Percentiles rank a stretch among this genome's conserved stretches.
Conservation (phyloP, 2,888 invertebrate species). For the Ernsta delagoae region DNA sequence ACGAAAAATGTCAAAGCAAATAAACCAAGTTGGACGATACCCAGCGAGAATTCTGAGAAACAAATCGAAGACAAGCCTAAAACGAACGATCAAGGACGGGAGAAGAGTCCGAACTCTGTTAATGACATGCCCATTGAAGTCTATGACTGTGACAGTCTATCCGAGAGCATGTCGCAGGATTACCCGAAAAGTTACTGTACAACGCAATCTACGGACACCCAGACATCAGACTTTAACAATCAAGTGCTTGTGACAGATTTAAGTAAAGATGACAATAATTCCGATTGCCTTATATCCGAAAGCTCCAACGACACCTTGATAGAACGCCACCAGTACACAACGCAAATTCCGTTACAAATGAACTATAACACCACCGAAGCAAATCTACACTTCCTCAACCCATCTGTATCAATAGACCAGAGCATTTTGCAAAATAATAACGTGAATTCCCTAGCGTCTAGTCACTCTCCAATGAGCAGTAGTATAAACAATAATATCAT, state of each 20-base stretch:
- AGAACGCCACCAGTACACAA: constrained; percentile 63
- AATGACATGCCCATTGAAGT: constrained; percentile 74
- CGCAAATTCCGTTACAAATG: constrained; percentile 62
- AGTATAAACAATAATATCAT: constrained; percentile 70
- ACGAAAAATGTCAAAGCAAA: constrained; percentile 57
- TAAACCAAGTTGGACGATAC: constrained; percentile 77
- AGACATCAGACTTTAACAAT: constrained; percentile 55
- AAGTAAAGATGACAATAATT: constrained; percentile 73
- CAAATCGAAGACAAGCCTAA: constrained; percentile 47
- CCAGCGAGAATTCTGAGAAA: constrained; percentile 60
- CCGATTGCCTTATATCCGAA: constrained; percentile 72
- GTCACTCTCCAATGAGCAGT: constrained; percentile 60
- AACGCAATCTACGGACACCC: constrained; percentile 52
- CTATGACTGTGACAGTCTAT: constrained; percentile 74
- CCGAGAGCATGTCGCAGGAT: constrained; percentile 65
- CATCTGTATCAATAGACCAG: constrained; percentile 66
- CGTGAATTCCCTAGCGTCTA: constrained; percentile 62
- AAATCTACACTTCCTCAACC: constrained; percentile 68
- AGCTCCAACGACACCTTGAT: constrained; percentile 65
- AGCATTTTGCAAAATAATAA: constrained; percentile 62
- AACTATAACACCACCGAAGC: constrained; percentile 61
- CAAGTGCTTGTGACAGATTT: constrained; percentile 65
- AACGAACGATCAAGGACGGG: constrained; percentile 53
- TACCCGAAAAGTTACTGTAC: constrained; percentile 66
- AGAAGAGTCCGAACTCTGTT: constrained; percentile 56